A percentile compares a stretch with the other conserved stretches of the same genome.
These are phyloP conservation scores for Gerris buenoi DNA, from an alignment of 1,140 invertebrate genomes.

Conservation along the genomic window DNA sequence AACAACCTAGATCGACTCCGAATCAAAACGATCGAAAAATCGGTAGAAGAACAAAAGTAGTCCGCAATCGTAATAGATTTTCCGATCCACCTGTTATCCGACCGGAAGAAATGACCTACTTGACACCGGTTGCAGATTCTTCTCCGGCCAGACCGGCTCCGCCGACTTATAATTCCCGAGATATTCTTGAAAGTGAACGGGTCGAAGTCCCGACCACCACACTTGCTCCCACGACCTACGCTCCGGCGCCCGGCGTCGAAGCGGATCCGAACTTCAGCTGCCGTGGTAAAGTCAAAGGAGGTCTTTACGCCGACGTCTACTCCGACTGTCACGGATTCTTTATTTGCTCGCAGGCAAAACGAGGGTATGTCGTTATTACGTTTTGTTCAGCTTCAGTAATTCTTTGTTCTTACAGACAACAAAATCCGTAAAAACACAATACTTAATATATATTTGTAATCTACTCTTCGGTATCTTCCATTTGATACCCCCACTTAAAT, in stretches of 20 bases:
- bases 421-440: not conserved
- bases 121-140: no score
- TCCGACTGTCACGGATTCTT: slow-evolving; percentile 36
- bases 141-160: no score
- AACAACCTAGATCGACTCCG: no score
- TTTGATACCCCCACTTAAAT: no score
- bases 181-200: no score
- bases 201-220: no score
- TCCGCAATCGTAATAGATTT: no score
- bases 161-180: no score
- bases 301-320: slow-evolving; percentile 44
- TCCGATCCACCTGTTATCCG: no score
- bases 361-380: not conserved
- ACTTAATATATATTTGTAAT: not conserved
- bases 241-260: not conserved
- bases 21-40: no score
- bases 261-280: slow-evolving; percentile 43
- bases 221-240: not conserved
- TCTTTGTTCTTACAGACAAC: not conserved
- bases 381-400: not conserved
- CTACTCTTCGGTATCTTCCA: not conserved
- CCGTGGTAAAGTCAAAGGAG: slow-evolving; percentile 38
- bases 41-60: no score
- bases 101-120: no score
- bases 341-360: slow-evolving; percentile 25